Percentiles rank a stretch among this genome's conserved stretches.
phyloP scores from a whole-genome alignment of 2,888 invertebrate genomes.

The Nomada goodeniana region DNA sequence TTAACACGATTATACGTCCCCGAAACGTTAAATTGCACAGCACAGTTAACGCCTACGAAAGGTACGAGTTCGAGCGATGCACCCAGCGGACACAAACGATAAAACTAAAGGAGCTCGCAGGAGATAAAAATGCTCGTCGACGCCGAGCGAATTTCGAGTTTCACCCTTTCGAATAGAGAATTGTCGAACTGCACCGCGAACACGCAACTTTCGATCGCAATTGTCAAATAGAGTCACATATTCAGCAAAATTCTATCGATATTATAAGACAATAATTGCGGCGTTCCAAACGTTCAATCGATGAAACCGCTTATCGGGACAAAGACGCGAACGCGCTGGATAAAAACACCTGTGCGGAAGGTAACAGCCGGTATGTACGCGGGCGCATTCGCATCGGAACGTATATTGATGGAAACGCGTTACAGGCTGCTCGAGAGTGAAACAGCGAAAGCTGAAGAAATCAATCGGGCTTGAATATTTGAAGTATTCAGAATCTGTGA shows the following conservation, averaged over 20 bases:
- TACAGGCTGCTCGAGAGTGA: slow-evolving; percentile 31
- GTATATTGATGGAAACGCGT: slow-evolving; percentile 36
- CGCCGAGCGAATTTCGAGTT: neutral
- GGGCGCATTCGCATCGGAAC: slow-evolving; percentile 16
- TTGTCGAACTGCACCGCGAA: neutral
- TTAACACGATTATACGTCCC: slow-evolving; percentile 75
- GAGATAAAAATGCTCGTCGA: slow-evolving; percentile 22
- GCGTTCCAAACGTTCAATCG: slow-evolving; percentile 18
- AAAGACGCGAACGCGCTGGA: slow-evolving; percentile 7
- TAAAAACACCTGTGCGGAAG: neutral
- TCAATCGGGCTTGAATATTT: slow-evolving; percentile 56
- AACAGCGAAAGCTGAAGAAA: slow-evolving; percentile 40
- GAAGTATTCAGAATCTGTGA: slow-evolving; percentile 46
- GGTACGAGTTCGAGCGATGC: slow-evolving; percentile 58
- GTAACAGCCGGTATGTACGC: slow-evolving; percentile 5
- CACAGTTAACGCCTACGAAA: slow-evolving; percentile 68
- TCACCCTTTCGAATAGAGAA: neutral
- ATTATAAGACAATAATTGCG: neutral
- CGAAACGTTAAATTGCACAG: slow-evolving; percentile 70
- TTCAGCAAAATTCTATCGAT: neutral
- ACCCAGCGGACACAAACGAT: no score
- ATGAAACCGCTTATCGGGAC: slow-evolving; percentile 23
- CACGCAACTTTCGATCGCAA: neutral
- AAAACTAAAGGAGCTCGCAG: no score
- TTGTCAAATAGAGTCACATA: neutral